Evolutionary conservation across 2,888 invertebrate genomes (phyloP), one percentile per base, ranked within the genome.

Genomic region (Ceramica pisi): DNA sequence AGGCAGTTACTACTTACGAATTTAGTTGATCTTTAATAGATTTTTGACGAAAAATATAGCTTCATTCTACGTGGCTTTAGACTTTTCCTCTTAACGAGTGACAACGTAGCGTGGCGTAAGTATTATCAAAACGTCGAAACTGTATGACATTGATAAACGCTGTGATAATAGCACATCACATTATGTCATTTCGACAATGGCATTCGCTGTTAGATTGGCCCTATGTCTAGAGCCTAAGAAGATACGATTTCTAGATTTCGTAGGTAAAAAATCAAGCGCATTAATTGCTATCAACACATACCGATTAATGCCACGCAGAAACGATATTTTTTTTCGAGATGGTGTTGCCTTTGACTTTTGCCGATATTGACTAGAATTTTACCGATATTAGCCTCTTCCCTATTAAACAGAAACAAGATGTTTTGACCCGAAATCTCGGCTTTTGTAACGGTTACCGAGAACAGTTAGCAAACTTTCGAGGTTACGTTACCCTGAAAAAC

Each of bases 371-470:
- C n/a, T n/a, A n/a, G n/a, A 31, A 2, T 6, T 48, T n/a, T 4
- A 3, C 12, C 8, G 23, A n/a, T 46, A 26, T n/a, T 12, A 6
- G 16, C 12, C 2, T 0, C 23, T 61, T 51, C n/a, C 41, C 12
- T 12, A 7, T 56, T 56, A 35, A 35, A 50, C 1, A 21, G 10
- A 19, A 57, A 38, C 14, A 19, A 41, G 8, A 23, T 23, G 9
- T 46, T 55, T 12, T n/a, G 41, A 48, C 19, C 19, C 1, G 14
- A 19, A 19, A 38, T 35, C 35, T n/a, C 9, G 14, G 16, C 16
- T 6, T 31, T 75, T 63, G 38, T 44, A 60, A 56, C 41, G 46
- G 62, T 57, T 66, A 65, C n/a, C 21, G 31, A 56, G 50, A 68
- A 46, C 23, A 14, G 21, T 38, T 21, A 53, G 12, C 55, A 19